Evolutionary conservation across 2,888 invertebrate species (phyloP).

Genomic region (Drosophila picticornis): DNA sequence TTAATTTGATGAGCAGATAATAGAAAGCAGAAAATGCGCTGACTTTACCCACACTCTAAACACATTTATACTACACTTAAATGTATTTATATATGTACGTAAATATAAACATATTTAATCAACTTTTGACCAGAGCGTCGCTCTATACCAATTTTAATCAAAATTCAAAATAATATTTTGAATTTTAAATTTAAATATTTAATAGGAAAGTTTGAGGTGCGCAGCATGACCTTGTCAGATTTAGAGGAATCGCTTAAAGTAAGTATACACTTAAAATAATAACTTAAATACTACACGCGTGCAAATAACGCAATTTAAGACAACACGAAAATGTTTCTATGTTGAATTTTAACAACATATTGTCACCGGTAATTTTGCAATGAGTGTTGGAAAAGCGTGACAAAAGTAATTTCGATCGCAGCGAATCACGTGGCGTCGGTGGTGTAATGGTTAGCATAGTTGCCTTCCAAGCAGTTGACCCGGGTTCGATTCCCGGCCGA

Average conservation of each 20-base stretch:
- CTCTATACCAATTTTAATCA: background rate
- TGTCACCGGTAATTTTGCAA: background rate
- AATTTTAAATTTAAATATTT: slow-evolving; percentile 1
- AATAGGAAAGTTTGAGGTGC: slow-evolving; percentile 87
- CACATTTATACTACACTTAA: background rate
- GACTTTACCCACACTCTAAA: background rate
- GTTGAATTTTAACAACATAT: background rate
- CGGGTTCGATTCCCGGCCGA: slow-evolving; percentile 86
- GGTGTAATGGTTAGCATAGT: slow-evolving; percentile 86
- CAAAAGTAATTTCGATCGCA: slow-evolving; percentile 25
- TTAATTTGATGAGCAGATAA: background rate
- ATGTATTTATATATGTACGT: background rate
- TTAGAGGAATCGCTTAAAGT: slow-evolving; percentile 87
- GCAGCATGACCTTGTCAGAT: slow-evolving; percentile 87
- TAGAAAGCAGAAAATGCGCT: background rate
- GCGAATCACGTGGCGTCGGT: slow-evolving; percentile 80
- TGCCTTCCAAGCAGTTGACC: slow-evolving; percentile 86
- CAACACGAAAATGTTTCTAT: background rate
- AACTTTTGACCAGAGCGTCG: background rate
- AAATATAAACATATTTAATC: background rate
- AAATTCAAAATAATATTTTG: background rate
- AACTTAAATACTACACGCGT: background rate
- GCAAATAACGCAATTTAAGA: background rate
- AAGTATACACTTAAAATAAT: slow-evolving; percentile 73
- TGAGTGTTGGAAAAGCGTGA: background rate